A percentile compares a stretch with the other conserved stretches of the same genome.
phyloP scores from a whole-genome alignment of 2,797 vertebrate species.

The Fundulus diaphanus region DNA sequence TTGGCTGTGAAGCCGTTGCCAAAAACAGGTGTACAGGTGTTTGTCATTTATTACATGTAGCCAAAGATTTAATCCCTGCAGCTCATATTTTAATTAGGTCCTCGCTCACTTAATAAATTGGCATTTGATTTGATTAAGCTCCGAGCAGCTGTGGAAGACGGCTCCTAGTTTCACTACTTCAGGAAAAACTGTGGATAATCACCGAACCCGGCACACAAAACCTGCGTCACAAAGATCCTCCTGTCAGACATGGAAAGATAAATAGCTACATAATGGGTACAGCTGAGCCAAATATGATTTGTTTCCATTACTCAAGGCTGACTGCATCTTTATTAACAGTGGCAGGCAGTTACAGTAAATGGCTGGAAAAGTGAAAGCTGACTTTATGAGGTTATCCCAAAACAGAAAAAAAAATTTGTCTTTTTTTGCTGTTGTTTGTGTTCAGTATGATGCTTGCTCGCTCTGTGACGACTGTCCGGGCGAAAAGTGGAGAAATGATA shows the following conservation, averaged over 20 bases:
- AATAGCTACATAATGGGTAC: conserved; percentile 59
- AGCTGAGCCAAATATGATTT: conserved; percentile 67
- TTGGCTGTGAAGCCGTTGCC: conserved; percentile 59
- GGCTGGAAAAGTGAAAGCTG: conserved; percentile 42
- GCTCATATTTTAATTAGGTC: conserved; percentile 80
- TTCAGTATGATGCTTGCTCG: conserved; percentile 17
- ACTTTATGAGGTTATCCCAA: conserved; percentile 18
- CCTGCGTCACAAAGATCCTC: conserved; percentile 42
- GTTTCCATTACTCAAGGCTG: conserved; percentile 67
- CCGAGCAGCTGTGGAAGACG: conserved; percentile 71
- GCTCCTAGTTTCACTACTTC: conserved; percentile 57
- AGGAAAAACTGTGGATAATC: conserved; percentile 55
- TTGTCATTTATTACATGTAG: conserved; percentile 78
- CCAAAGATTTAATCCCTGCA: conserved; percentile 75
- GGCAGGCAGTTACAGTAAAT: conserved; percentile 52
- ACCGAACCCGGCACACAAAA: conserved; percentile 36
- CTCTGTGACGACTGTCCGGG: conserved; percentile 35
- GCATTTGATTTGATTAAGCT: conserved; percentile 77
- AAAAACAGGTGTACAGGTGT: conserved; percentile 80
- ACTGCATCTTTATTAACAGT: conserved; percentile 67
- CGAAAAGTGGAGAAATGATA: conserved; percentile 50
- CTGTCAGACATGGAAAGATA: conserved; percentile 59
- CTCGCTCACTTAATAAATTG: conserved; percentile 78
- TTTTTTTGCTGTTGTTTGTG: background rate
- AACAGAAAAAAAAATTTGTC: conserved; percentile 26